Evolutionary conservation across 2,888 invertebrate genomes (phyloP), one percentile per base, ranked within the genome.

Genomic region (Cabera pusaria): DNA sequence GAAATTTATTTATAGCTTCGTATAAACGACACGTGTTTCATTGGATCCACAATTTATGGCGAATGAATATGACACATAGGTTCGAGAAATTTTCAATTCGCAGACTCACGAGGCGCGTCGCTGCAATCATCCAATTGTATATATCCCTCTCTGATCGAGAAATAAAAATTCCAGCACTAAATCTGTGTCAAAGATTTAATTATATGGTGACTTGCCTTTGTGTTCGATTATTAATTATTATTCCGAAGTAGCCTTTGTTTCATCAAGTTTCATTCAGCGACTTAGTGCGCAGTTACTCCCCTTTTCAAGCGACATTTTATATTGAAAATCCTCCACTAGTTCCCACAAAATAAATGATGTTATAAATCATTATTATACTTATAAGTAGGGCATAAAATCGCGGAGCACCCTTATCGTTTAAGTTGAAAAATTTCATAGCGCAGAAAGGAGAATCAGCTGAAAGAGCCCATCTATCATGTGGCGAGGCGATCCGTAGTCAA

Each of bases 1-100:
- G 65, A 72, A 77, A 77, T 77, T 73, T 82, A 81, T 83, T 81
- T 83, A 81, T 80, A 59, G 73, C 63, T 66, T 65, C 72, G 67
- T 66, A 72, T 70, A 73, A 72, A 67, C 72, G 78, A 72, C 72
- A 66, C 59, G 58, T 72, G 69, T 73, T 65, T 68, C 74, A 72
- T 70, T 74, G 71, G 65, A 52, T 54, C 43, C 42, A 51, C 49
- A 63, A 76, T 77, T 73, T 75, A 73, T 72, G 56, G 49, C 38
- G 40, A 33, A 46, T 49, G 39, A 42, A 60, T 55, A 64, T 69
- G 63, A 65, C 60, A 52, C 52, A 63, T 64, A 52, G 62, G 43
- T 41, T 51, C 47, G 52, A 56, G 53, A 52, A 58, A 44, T 57
- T 56, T 64, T 63, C 56, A 56, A 57, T 60, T 49, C 39, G 22